Base-by-base conservation (phyloP, 2,888 invertebrate species). In the Pandemis cinnamomeana region DNA sequence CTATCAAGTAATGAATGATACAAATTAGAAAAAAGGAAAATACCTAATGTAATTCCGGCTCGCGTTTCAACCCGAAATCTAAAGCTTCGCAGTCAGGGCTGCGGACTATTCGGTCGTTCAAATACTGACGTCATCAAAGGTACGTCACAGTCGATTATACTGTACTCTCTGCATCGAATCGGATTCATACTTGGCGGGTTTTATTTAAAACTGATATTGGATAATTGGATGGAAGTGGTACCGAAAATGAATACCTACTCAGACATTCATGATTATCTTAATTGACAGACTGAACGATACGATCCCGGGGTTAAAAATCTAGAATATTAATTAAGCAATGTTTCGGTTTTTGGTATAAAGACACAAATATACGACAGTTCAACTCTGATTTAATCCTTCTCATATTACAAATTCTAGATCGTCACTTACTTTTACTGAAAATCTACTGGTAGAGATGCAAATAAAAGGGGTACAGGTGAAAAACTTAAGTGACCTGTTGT, bases 221-320 rank as follows among this genome's bases (percentile, higher is more conserved):
- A 58, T 58, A 48, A 70, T 66, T 11, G 51, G 58, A 27, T 58
- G 58, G 27, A 58, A n/a, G 64, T 44, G 46, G 58, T 51, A 44
- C 69, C 64, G 51, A 64, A 73, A 73, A 73, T 73, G 60, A 66
- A 66, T 27, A 42, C 63, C 69, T 69, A 42, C 69, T 73, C 73
- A 73, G 73, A 73, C 73, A 73, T 73, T 69, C 73, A 73, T 69
- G 69, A 73, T 73, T 73, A 73, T 64, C 73, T 69, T 60, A 73
- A 70, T 73, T 69, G 66, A 73, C 69, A 64, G 62, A 46, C 67
- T 55, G 62, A 72, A 67, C 67, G 67, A 41, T 46, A 68, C 36
- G 20, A 58, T 53, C 15, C 48, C 58, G 55, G 48, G 61, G 42
- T 73, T 70, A 73, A 70, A 73, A 73, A 60, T 53, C 58, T 70